These are phyloP conservation scores for Distichodus sexfasciatus DNA, from an alignment of 2,797 vertebrate species.

Conservation along the genomic window DNA sequence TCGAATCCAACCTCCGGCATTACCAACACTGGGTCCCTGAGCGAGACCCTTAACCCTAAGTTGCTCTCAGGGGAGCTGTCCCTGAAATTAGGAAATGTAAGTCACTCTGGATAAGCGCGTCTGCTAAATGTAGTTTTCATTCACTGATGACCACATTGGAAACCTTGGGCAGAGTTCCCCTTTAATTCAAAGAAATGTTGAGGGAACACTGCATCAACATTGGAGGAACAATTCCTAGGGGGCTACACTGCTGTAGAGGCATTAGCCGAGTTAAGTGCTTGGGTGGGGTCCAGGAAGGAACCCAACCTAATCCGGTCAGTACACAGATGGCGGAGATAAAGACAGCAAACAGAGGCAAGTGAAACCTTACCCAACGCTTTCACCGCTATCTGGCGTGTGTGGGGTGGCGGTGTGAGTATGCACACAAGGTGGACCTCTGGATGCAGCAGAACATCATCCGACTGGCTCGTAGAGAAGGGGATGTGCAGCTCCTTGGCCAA, in stretches of 20 bases:
- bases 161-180: background rate
- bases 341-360: background rate
- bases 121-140: too few species aligned
- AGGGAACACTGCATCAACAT: constrained; percentile 1
- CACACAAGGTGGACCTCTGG: constrained; percentile 96
- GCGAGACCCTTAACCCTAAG: too few species aligned
- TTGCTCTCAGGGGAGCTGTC: too few species aligned
- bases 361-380: constrained; percentile 88
- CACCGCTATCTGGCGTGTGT: constrained; percentile 93
- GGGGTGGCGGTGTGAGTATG: constrained; percentile 93
- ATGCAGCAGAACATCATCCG: constrained; percentile 91
- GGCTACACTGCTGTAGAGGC: constrained; percentile 7
- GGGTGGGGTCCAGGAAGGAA: constrained; percentile 45
- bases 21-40: too few species aligned
- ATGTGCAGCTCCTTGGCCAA: constrained; percentile 89
- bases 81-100: too few species aligned
- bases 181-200: background rate
- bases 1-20: too few species aligned
- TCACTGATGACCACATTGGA: too few species aligned
- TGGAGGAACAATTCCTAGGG: background rate
- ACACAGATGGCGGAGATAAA: constrained; percentile 25
- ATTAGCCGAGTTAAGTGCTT: constrained; percentile 23
- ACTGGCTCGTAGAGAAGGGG: constrained; percentile 90
- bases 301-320: constrained; percentile 33
- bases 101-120: too few species aligned